Evolutionary conservation across 2,113 vertebrate genomes (phyloP), one percentile per base, ranked within the genome.

Genomic region (Chunga burmeisteri): DNA sequence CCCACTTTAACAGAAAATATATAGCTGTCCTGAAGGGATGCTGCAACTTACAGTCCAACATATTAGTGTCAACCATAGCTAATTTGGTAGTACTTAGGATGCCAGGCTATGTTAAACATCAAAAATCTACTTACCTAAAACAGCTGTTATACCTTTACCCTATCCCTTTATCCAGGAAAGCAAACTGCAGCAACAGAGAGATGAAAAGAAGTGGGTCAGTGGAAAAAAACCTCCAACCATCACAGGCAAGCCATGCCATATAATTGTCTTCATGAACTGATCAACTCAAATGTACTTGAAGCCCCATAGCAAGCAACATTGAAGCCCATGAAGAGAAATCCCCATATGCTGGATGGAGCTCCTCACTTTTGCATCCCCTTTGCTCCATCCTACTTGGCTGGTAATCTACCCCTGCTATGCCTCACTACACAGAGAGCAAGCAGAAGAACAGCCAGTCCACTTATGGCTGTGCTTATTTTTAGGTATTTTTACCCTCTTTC

Each of bases 381-480:
- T 6, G 0, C 20, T 42, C 19, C 3, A 8, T 52, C 23, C 38
- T 52, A 23, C 1, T 0, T 22, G 7, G 9, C 26, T 11, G 6
- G 8, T 67, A 63, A 29, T 50, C 13, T 81, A 27, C 11, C 17
- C 11, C 10, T 71, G 19, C 16, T 27, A 7, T 44, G 12, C 4
- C 26, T 56, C 0, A 0, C 46, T 59, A 38, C 6, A 5, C 18
- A 32, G 62, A 79, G 2, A 63, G 17, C 15, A 88, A 85, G 32
- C 3, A 9, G 44, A 72, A 85, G 19, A 84, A 65, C 34, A 84
- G 13, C 1, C 17, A 73, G 20, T 49, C 9, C 40, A 23, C 11
- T 83, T 36, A 27, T 0, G 0, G 26, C 11, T 87, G 22, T 36
- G 25, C 5, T 73, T 87, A 55, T 58, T 85, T 85, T 67, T 38